phyloP scores from a whole-genome alignment of 2,113 vertebrate species.

The Entomyzon cyanotis region DNA sequence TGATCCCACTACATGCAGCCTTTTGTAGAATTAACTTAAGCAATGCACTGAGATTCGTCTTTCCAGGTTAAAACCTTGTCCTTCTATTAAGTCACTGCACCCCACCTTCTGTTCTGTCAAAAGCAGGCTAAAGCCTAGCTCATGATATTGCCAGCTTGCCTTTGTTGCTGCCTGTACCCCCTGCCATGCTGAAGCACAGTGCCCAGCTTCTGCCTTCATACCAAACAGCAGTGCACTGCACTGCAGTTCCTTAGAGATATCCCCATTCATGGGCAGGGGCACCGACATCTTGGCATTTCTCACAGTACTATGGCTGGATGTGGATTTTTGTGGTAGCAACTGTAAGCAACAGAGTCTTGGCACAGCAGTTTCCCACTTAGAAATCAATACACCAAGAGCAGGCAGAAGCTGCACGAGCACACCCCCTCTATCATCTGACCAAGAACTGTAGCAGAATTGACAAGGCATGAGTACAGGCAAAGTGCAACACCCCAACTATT shows the following conservation, averaged over 20 bases:
- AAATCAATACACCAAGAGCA: neutral
- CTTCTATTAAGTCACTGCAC: neutral
- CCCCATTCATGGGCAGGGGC: neutral
- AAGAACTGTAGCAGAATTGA: neutral
- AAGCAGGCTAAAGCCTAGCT: neutral
- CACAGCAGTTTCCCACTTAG: neutral
- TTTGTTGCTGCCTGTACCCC: neutral
- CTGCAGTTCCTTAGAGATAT: neutral
- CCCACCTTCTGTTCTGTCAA: neutral
- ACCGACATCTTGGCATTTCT: neutral
- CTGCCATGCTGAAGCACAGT: neutral
- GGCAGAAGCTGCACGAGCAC: neutral
- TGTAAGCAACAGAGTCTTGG: neutral
- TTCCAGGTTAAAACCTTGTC: neutral
- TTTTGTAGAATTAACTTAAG: neutral
- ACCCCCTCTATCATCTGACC: neutral
- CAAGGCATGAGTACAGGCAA: neutral
- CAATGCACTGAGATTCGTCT: neutral
- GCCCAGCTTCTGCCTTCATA: neutral
- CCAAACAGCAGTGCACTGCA: neutral
- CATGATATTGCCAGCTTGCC: fast-evolving
- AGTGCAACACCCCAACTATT: neutral
- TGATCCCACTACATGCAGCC: neutral
- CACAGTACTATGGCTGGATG: neutral
- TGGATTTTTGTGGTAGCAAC: neutral